Evolutionary conservation across 2,797 vertebrate species (phyloP).

Genomic region (Periparus ater): DNA sequence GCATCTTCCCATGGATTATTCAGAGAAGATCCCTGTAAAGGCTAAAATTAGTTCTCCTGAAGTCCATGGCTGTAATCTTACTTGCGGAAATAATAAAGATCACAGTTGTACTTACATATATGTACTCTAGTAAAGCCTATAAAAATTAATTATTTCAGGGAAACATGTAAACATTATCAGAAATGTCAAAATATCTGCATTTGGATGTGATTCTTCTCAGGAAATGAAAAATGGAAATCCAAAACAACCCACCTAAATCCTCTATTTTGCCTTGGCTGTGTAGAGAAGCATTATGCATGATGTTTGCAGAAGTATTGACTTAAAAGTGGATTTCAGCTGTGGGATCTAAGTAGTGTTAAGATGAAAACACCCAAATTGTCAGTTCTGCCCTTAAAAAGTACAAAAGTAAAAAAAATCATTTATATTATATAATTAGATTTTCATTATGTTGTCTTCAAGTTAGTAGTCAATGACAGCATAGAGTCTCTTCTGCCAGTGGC

Average conservation of each 20-base stretch:
- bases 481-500: neutral
- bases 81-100: neutral
- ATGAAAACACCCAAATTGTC: neutral
- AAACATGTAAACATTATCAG: neutral
- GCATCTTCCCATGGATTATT: neutral
- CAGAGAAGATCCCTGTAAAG: neutral
- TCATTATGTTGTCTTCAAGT: neutral
- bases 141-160: neutral
- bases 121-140: neutral
- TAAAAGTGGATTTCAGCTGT: neutral
- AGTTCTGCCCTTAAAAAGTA: neutral
- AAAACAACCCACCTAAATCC: fast-evolving
- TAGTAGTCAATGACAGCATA: neutral
- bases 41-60: neutral
- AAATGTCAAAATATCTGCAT: neutral
- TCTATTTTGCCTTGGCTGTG: neutral
- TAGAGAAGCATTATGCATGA: neutral
- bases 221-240: neutral
- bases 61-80: neutral
- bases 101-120: neutral
- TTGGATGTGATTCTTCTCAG: neutral
- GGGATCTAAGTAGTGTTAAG: neutral
- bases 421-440: neutral
- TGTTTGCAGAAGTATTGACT: neutral
- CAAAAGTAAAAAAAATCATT: neutral